Percentiles rank a stretch among this genome's conserved stretches.
Conservation (phyloP, 2,797 vertebrate genomes). For the Syncerus caffer region DNA sequence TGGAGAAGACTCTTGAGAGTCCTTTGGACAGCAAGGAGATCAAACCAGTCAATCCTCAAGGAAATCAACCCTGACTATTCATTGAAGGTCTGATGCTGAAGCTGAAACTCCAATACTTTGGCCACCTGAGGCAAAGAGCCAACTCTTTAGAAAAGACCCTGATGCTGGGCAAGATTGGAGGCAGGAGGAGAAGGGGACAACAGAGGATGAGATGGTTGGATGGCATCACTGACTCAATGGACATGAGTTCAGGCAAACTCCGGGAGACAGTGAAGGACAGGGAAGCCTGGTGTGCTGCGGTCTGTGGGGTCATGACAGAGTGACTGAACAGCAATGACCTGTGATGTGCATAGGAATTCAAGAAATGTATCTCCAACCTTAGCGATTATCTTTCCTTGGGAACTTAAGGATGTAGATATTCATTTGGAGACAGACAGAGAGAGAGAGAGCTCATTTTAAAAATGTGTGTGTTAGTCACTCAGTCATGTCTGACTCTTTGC, state of each 20-base stretch:
- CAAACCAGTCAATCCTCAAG: neutral
- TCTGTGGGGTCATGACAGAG: neutral
- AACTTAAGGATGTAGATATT: neutral
- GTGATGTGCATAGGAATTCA: fast-evolving
- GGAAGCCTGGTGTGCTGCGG: neutral
- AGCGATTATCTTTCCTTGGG: neutral
- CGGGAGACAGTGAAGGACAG: fast-evolving
- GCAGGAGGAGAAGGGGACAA: neutral
- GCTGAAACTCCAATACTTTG: neutral
- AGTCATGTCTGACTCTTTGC: neutral
- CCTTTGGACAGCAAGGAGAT: neutral
- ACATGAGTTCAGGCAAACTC: neutral
- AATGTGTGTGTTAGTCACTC: neutral
- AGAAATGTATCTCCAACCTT: neutral
- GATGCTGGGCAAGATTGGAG: neutral
- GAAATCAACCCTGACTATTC: neutral
- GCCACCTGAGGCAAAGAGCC: neutral
- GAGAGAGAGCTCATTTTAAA: neutral
- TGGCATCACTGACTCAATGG: neutral
- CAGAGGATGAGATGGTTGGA: neutral
- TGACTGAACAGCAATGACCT: neutral
- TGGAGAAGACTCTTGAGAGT: neutral
- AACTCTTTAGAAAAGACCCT: neutral
- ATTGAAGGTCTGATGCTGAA: neutral
- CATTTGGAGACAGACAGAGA: neutral